phyloP scores from a whole-genome alignment of 2,797 vertebrate genomes.

The Centroberyx gerrardi region DNA sequence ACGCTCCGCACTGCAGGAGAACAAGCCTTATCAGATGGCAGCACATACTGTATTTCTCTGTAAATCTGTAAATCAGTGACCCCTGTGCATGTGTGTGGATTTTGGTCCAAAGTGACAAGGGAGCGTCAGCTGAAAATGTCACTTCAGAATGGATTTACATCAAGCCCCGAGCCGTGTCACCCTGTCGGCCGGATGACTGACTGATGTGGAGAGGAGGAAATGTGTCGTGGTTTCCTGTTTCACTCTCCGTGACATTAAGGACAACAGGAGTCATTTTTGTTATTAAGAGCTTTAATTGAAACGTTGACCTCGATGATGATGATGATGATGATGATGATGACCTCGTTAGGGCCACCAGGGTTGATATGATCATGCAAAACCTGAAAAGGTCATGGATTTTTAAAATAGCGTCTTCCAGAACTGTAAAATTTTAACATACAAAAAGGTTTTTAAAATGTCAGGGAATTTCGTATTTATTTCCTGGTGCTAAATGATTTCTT shows the following conservation, averaged over 20 bases:
- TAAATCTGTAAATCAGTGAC: slow-evolving; percentile 75
- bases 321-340: neutral
- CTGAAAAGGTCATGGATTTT: slow-evolving; percentile 39
- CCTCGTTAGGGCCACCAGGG: neutral
- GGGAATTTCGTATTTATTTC: slow-evolving; percentile 9
- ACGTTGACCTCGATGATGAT: neutral
- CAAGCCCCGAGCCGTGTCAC: slow-evolving; percentile 78
- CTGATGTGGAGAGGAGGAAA: slow-evolving; percentile 62
- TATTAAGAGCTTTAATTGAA: slow-evolving; percentile 10
- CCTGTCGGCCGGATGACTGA: slow-evolving; percentile 66
- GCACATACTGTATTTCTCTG: slow-evolving; percentile 51
- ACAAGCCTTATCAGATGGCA: slow-evolving; percentile 52
- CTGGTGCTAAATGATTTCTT: neutral
- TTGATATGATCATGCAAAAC: slow-evolving; percentile 22
- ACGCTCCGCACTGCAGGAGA: neutral
- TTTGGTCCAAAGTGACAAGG: slow-evolving; percentile 83
- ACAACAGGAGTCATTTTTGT: slow-evolving; percentile 31
- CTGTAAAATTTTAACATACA: slow-evolving; percentile 10
- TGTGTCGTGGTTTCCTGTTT: slow-evolving; percentile 50
- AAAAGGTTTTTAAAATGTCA: slow-evolving; percentile 46
- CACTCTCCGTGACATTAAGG: slow-evolving; percentile 29
- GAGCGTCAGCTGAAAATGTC: slow-evolving; percentile 86
- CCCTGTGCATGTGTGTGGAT: slow-evolving; percentile 66
- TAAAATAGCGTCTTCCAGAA: slow-evolving; percentile 5
- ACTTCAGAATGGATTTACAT: slow-evolving; percentile 88